These are phyloP conservation scores for Hippoglossus stenolepis DNA, from an alignment of 2,113 vertebrate genomes.

Conservation along the genomic window DNA sequence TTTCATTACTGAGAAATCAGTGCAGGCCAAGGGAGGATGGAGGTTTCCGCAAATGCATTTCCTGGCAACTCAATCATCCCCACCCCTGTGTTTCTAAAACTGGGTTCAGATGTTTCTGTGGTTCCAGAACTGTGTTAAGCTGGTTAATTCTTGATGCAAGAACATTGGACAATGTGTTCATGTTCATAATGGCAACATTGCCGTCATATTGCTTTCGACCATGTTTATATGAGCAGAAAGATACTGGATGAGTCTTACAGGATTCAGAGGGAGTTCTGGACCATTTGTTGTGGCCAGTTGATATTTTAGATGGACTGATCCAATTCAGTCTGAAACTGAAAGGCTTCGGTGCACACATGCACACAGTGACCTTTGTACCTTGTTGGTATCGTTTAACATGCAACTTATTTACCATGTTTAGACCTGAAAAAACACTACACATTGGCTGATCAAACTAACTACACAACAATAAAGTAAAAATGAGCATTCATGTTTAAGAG, in stretches of 20 bases:
- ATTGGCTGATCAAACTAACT: too few relatives aligned
- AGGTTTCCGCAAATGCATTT: conserved; percentile 31
- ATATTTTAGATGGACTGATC: neutral
- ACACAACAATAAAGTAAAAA: too few relatives aligned
- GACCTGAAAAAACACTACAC: too few relatives aligned
- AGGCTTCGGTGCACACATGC: neutral
- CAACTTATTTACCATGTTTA: too few relatives aligned
- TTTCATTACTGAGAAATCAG: conserved; percentile 64
- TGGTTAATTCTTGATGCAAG: conserved; percentile 15
- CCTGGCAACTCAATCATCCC: conserved; percentile 12
- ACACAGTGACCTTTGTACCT: neutral
- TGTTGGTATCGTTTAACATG: neutral
- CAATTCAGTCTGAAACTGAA: neutral
- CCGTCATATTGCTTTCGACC: neutral
- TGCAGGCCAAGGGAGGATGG: conserved; percentile 21
- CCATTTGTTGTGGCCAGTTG: too few relatives aligned
- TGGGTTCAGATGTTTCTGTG: neutral
- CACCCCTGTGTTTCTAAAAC: neutral
- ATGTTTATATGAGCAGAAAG: neutral
- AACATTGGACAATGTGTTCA: conserved; percentile 1
- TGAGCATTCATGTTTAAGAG: too few relatives aligned
- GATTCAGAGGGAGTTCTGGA: too few relatives aligned
- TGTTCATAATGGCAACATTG: neutral
- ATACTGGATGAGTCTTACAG: too few relatives aligned
- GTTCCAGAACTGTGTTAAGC: neutral